phyloP scores from a whole-genome alignment of 1,140 invertebrate species.

The Conopomorpha cramerella region DNA sequence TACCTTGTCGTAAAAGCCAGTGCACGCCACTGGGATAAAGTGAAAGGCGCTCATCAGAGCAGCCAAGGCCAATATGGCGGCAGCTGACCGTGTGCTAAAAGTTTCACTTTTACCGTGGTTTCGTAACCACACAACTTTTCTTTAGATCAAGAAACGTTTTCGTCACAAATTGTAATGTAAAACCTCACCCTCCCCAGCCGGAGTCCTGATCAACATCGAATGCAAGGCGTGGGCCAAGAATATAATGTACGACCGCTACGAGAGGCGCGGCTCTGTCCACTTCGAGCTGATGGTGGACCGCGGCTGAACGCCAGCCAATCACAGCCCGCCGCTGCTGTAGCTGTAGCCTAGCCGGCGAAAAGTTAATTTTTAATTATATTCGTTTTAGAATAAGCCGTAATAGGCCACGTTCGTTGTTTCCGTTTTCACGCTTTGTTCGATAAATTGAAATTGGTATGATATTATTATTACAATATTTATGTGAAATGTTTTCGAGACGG shows the following conservation, averaged over 20 bases:
- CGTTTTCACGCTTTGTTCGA: conserved; percentile 43
- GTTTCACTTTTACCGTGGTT: background rate
- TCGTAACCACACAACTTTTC: no score
- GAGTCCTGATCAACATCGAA: conserved; percentile 92
- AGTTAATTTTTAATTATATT: conserved; percentile 16
- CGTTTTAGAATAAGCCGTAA: conserved; percentile 55
- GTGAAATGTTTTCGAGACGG: conserved; percentile 54
- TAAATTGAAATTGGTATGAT: conserved; percentile 32
- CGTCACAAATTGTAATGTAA: no score
- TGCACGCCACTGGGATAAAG: no score
- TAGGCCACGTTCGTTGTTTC: conserved; percentile 41
- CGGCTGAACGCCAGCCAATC: conserved; percentile 20
- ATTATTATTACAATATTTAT: conserved; percentile 38
- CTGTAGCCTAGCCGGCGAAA: conserved; percentile 4
- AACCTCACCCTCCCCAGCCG: no score
- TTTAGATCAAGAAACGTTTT: no score
- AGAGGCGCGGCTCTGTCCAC: conserved; percentile 90
- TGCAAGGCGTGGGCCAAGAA: conserved; percentile 96
- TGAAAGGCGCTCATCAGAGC: background rate
- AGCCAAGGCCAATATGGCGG: background rate
- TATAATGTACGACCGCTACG: conserved; percentile 84
- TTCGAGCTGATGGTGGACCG: conserved; percentile 92
- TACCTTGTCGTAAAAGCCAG: no score
- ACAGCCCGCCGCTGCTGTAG: conserved; percentile 10
- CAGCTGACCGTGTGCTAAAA: no score